A percentile compares a stretch with the other conserved stretches of the same genome.
These are phyloP conservation scores for Limnephilus marmoratus DNA, from an alignment of 2,888 invertebrate genomes.

Conservation along the genomic window DNA sequence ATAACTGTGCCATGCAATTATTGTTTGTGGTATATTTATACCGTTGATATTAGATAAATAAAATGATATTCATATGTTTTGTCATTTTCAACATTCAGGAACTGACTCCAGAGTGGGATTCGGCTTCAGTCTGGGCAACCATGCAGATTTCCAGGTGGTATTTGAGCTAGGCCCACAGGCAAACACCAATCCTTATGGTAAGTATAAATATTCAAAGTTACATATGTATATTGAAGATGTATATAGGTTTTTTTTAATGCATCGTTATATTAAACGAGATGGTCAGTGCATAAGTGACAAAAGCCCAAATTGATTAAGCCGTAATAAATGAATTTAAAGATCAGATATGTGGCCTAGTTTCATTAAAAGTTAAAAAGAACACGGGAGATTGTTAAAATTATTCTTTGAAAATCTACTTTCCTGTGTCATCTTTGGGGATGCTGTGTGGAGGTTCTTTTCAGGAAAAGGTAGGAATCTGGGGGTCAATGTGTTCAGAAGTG, in stretches of 20 bases:
- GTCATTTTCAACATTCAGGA: conserved; percentile 74
- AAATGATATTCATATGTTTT: neutral
- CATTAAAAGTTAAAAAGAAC: too few relatives aligned
- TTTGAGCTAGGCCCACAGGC: conserved; percentile 88
- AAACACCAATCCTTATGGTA: conserved; percentile 83
- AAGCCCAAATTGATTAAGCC: neutral
- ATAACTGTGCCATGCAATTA: too few relatives aligned
- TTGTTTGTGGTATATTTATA: too few relatives aligned
- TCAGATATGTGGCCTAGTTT: too few relatives aligned
- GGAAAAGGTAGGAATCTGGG: too few relatives aligned
- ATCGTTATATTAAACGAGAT: neutral
- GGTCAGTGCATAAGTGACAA: neutral
- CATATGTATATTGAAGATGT: neutral
- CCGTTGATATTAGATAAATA: neutral
- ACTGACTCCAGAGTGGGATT: conserved; percentile 88
- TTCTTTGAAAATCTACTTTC: too few relatives aligned
- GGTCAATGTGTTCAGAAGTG: too few relatives aligned
- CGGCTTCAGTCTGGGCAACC: conserved; percentile 88
- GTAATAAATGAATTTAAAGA: neutral
- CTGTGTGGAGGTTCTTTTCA: too few relatives aligned
- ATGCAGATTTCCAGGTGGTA: conserved; percentile 88
- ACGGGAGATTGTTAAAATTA: too few relatives aligned
- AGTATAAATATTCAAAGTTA: conserved; percentile 67
- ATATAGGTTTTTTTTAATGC: neutral
- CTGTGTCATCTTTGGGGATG: too few relatives aligned